phyloP scores from a whole-genome alignment of 2,113 vertebrate genomes.

The Notothenia coriiceps region DNA sequence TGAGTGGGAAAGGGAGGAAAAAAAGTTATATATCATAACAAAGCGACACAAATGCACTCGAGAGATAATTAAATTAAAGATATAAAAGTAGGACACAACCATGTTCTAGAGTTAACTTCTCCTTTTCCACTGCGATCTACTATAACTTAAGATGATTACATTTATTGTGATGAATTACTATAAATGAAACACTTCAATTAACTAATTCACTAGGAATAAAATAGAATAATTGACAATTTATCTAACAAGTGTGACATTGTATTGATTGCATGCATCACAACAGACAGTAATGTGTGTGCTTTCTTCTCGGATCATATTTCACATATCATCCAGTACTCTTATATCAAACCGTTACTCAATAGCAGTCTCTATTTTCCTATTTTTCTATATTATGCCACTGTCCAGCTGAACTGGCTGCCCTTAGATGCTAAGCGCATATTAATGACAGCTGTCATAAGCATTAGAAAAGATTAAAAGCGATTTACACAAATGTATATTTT shows the following conservation, averaged over 20 bases:
- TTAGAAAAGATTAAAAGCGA: conserved; percentile 71
- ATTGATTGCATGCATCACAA: background rate
- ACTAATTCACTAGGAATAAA: background rate
- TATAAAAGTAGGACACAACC: conserved; percentile 25
- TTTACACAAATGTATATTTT: conserved; percentile 65
- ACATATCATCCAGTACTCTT: background rate
- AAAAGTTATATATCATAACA: conserved; percentile 32
- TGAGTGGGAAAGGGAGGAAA: background rate
- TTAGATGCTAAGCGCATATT: conserved; percentile 57
- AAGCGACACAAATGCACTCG: conserved; percentile 17
- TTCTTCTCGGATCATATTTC: background rate
- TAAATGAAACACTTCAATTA: conserved; percentile 6
- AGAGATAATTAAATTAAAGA: conserved; percentile 31
- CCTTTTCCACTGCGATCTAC: background rate
- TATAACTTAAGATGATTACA: background rate
- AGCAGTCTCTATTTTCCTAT: conserved; percentile 27
- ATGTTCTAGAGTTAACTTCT: conserved; percentile 7
- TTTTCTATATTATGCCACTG: conserved; percentile 8
- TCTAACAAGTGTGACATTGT: background rate
- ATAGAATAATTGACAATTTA: background rate
- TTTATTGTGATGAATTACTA: background rate
- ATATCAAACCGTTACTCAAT: conserved; percentile 28
- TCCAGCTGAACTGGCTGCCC: conserved; percentile 57
- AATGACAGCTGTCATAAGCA: conserved; percentile 77
- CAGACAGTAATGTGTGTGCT: conserved; percentile 13